Percentiles rank a stretch among this genome's conserved stretches.
These are phyloP conservation scores for Nemoura dubitans DNA, from an alignment of 2,888 invertebrate species.

Conservation along the genomic window DNA sequence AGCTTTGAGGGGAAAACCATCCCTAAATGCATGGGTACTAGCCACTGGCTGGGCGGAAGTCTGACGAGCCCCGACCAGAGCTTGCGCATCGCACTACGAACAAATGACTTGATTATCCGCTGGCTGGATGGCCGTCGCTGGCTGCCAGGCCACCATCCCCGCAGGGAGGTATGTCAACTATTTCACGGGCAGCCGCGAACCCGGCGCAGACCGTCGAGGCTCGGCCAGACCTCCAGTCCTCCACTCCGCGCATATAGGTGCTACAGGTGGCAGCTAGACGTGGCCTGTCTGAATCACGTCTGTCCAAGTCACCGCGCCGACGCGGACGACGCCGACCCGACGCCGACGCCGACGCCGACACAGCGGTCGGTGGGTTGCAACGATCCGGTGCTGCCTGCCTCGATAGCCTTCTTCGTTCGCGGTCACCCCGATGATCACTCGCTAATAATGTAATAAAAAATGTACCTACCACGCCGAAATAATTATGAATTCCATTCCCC, in stretches of 20 bases:
- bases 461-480: slow-evolving; percentile 49
- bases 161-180: slow-evolving; percentile 48
- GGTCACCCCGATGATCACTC: slow-evolving; percentile 35
- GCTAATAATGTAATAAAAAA: slow-evolving; percentile 23
- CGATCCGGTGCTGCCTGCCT: too few relatives aligned
- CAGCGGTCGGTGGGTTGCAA: background rate
- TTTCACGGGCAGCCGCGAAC: slow-evolving; percentile 23
- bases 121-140: background rate
- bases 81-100: background rate
- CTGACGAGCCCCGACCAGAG: too few relatives aligned
- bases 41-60: too few relatives aligned
- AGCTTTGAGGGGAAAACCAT: background rate
- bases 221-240: slow-evolving; percentile 31
- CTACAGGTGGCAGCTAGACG: background rate
- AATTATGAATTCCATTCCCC: slow-evolving; percentile 53
- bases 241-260: background rate
- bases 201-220: background rate
- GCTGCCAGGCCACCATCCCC: slow-evolving; percentile 24
- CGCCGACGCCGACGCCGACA: slow-evolving; percentile 2
- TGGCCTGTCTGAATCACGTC: background rate
- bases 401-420: background rate
- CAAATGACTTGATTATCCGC: slow-evolving; percentile 25
- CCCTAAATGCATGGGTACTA: too few relatives aligned
- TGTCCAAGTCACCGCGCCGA: background rate
- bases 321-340: background rate